Conservation (phyloP, 92 coral and sea anemone genomes). For the Virgularia gustaviana region DNA sequence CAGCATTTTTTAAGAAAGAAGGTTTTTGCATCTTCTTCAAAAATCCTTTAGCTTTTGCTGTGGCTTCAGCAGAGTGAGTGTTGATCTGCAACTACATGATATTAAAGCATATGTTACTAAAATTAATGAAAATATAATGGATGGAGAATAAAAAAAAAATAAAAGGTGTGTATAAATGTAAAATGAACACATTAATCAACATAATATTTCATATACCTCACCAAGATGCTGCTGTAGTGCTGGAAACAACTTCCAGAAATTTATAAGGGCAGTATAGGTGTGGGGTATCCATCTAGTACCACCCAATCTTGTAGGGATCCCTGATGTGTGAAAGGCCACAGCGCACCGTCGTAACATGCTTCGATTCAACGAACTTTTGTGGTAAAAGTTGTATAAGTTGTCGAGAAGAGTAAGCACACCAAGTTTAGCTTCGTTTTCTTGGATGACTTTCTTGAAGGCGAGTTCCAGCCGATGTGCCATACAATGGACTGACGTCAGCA, state of each 20-base stretch:
- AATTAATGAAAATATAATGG: conserved; percentile 19
- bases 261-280: conserved; percentile 14
- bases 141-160: neutral
- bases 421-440: conserved; percentile 8
- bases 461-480: conserved; percentile 36
- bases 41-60: conserved; percentile 15
- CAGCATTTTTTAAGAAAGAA: conserved; percentile 1
- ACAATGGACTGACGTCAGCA: conserved; percentile 29
- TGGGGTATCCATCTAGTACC: conserved; percentile 1
- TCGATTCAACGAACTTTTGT: conserved; percentile 27
- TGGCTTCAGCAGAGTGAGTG: conserved; percentile 17
- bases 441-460: conserved; percentile 28
- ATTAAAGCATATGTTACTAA: no score
- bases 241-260: conserved; percentile 24
- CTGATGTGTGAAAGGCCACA: conserved; percentile 23
- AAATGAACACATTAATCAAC: neutral
- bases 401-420: conserved; percentile 27
- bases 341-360: conserved; percentile 16
- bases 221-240: conserved; percentile 26
- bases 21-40: conserved; percentile 5
- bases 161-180: neutral
- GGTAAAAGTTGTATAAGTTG: conserved; percentile 25
- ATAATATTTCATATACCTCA: conserved; percentile 13
- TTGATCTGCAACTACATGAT: conserved; percentile 22
- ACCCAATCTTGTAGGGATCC: conserved; percentile 20